A percentile compares a stretch with the other conserved stretches of the same genome.
Evolutionary conservation across 1,140 invertebrate species (phyloP).

Genomic region (Bombus consobrinus): DNA sequence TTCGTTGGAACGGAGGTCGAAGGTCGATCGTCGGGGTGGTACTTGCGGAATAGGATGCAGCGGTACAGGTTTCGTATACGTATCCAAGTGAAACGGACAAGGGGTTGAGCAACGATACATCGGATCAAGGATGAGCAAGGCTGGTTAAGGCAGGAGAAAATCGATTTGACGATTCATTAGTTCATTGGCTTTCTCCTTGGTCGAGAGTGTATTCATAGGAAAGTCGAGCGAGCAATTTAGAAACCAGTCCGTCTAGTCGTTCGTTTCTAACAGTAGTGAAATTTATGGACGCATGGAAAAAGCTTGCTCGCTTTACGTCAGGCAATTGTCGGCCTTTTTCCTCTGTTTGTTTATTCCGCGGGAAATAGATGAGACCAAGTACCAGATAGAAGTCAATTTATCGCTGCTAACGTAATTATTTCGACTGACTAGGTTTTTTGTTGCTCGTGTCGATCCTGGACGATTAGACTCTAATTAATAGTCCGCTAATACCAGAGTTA

Average conservation of each 20-base stretch:
- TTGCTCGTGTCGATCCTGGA: background rate
- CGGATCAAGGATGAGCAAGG: background rate
- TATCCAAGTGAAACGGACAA: too few species aligned
- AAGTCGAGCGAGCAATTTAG: slow-evolving; percentile 29
- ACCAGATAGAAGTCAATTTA: background rate
- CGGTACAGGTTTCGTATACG: background rate
- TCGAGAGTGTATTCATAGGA: slow-evolving; percentile 32
- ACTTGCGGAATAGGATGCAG: too few species aligned
- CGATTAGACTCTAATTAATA: too few species aligned
- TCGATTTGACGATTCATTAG: slow-evolving; percentile 36
- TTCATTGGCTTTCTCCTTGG: slow-evolving; percentile 33
- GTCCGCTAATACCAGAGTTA: background rate
- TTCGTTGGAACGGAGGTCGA: background rate
- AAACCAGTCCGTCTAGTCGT: slow-evolving; percentile 35
- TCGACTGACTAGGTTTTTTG: background rate
- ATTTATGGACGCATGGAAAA: slow-evolving; percentile 26
- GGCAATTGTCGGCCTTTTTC: background rate
- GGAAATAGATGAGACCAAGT: background rate
- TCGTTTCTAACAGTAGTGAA: slow-evolving; percentile 35
- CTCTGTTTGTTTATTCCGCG: background rate
- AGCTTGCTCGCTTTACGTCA: background rate
- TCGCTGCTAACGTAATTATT: background rate
- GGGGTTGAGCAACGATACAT: background rate
- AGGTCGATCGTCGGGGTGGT: slow-evolving; percentile 23
- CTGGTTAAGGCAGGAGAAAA: background rate